Percentiles rank a stretch among this genome's conserved stretches.
Evolutionary conservation across 2,113 vertebrate species (phyloP).

Genomic region (Capricornis sumatraensis): DNA sequence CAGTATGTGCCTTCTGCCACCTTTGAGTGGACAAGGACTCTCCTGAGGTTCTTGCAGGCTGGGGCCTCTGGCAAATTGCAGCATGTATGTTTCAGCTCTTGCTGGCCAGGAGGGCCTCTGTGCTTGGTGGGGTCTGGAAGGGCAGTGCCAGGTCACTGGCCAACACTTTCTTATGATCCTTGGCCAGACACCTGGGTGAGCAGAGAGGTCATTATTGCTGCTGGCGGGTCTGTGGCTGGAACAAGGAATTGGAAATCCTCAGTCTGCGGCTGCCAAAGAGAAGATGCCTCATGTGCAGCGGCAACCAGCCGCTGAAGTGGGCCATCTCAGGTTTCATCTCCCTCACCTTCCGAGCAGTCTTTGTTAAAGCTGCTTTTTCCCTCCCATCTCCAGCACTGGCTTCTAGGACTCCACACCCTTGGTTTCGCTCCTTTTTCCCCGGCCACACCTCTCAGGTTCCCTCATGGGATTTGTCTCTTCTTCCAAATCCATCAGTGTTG

Average conservation of each 20-base stretch:
- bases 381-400: not conserved
- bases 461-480: not conserved
- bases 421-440: not conserved
- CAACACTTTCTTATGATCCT: not conserved
- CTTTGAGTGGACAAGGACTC: not conserved
- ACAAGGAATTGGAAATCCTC: not conserved
- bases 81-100: fast-evolving
- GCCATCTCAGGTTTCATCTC: fast-evolving
- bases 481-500: not conserved
- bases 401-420: not conserved
- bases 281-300: fast-evolving
- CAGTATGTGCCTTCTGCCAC: too few species aligned
- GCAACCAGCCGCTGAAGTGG: not conserved
- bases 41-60: not conserved
- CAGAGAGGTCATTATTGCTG: not conserved
- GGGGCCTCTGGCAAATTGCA: not conserved
- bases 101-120: fast-evolving
- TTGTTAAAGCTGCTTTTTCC: not conserved
- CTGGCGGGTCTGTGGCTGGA: not conserved
- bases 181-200: not conserved
- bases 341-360: not conserved
- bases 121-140: not conserved
- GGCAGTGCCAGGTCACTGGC: not conserved
- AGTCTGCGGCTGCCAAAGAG: not conserved
- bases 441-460: not conserved